phyloP scores from a whole-genome alignment of 1,140 invertebrate species.

The Eumeta japonica region DNA sequence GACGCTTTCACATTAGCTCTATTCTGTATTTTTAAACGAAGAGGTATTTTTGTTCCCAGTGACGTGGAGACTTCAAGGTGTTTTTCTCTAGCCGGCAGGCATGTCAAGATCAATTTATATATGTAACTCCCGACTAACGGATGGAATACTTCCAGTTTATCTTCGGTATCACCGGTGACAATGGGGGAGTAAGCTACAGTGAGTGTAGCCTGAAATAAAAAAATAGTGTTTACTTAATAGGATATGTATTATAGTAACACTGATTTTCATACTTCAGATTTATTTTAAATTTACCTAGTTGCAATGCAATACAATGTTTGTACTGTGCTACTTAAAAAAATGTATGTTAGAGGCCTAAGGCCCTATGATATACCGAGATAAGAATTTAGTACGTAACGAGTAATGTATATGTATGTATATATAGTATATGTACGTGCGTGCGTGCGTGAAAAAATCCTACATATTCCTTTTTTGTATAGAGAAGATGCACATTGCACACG shows the following conservation, averaged over 20 bases:
- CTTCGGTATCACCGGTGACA: conserved; percentile 31
- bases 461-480: no score
- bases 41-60: conserved; percentile 26
- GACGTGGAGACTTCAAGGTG: conserved; percentile 27
- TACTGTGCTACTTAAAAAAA: no score
- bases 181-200: conserved; percentile 34
- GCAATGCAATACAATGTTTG: no score
- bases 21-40: conserved; percentile 35
- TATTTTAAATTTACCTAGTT: no score
- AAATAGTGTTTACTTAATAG: not conserved
- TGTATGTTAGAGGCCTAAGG: no score
- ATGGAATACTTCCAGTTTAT: conserved; percentile 31
- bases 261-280: no score
- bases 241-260: conserved; percentile 5
- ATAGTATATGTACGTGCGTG: no score
- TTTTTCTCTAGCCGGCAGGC: conserved; percentile 42
- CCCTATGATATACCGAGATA: no score
- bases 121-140: conserved; percentile 27
- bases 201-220: conserved; percentile 26
- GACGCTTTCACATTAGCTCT: conserved; percentile 26
- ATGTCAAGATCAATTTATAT: conserved; percentile 32
- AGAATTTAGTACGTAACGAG: no score
- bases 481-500: no score
- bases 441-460: no score
- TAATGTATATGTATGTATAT: no score